Conservation (phyloP, 2,797 vertebrate genomes). For the Sitta carolinensis region DNA sequence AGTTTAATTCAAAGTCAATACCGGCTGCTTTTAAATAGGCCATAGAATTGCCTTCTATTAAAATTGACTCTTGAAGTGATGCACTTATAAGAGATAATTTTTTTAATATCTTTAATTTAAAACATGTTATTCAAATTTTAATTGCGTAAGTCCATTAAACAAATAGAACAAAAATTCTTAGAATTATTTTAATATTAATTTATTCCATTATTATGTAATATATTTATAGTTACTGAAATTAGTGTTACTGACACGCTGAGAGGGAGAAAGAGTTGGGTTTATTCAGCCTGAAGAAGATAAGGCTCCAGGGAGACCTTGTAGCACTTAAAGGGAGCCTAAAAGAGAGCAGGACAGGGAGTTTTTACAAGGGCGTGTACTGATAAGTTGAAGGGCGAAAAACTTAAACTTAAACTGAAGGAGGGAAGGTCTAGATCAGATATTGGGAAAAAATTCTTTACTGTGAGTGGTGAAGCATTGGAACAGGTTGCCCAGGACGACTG, state of each 20-base stretch:
- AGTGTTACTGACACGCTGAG: not conserved
- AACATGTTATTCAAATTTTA: not conserved
- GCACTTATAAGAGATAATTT: not conserved
- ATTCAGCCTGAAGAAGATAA: not conserved
- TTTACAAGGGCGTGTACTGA: not conserved
- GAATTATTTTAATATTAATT: not conserved
- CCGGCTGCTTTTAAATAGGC: not conserved
- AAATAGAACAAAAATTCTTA: not conserved
- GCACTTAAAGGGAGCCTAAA: not conserved
- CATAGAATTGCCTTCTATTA: not conserved
- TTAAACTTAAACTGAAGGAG: not conserved
- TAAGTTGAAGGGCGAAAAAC: rapidly evolving
- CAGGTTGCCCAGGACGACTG: not conserved
- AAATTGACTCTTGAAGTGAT: not conserved
- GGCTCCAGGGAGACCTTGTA: not conserved
- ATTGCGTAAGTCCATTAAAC: not conserved
- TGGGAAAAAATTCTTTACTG: not conserved
- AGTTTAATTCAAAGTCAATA: not conserved
- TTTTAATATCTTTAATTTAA: not conserved
- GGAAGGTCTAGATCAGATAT: not conserved
- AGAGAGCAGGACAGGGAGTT: not conserved
- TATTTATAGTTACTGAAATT: not conserved
- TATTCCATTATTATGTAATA: not conserved
- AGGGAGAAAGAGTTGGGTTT: not conserved
- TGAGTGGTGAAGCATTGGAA: not conserved